Evolutionary conservation across 2,888 invertebrate genomes (phyloP).

Genomic region (Cryptophagus acutangulus): DNA sequence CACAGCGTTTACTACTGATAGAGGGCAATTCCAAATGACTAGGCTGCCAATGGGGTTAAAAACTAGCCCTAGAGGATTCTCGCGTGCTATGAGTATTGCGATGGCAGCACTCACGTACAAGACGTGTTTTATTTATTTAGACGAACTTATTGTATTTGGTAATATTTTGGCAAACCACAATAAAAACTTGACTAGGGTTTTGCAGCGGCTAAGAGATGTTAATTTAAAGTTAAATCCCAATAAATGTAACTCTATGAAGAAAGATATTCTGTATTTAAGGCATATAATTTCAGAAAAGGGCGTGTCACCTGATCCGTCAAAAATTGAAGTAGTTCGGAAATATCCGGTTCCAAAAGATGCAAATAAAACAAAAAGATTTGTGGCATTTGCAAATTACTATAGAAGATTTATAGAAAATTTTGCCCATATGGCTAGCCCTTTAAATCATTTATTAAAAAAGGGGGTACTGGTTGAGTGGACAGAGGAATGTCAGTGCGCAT

Average conservation of each 20-base stretch:
- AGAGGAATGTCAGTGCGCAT: too few species aligned
- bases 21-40: slow-evolving; percentile 29
- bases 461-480: too few species aligned
- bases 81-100: slow-evolving; percentile 26
- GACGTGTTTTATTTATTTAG: not conserved
- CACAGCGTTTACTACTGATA: slow-evolving; percentile 28
- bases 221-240: slow-evolving; percentile 15
- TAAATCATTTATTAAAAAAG: too few species aligned
- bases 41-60: slow-evolving; percentile 29
- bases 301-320: not conserved
- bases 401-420: too few species aligned
- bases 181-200: slow-evolving; percentile 13
- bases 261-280: slow-evolving; percentile 16
- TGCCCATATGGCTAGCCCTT: too few species aligned
- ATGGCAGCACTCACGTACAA: slow-evolving; percentile 23
- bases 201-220: slow-evolving; percentile 8
- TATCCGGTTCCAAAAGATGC: too few species aligned
- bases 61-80: slow-evolving; percentile 28
- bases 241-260: slow-evolving; percentile 23
- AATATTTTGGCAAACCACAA: slow-evolving; percentile 22
- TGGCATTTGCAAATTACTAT: too few species aligned
- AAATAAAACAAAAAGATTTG: too few species aligned
- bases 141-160: slow-evolving; percentile 15
- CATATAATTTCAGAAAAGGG: slow-evolving; percentile 11
- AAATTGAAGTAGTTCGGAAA: too few species aligned